Evolutionary conservation across 2,888 invertebrate genomes (phyloP).

Genomic region (Holacanthella duospinosa): DNA sequence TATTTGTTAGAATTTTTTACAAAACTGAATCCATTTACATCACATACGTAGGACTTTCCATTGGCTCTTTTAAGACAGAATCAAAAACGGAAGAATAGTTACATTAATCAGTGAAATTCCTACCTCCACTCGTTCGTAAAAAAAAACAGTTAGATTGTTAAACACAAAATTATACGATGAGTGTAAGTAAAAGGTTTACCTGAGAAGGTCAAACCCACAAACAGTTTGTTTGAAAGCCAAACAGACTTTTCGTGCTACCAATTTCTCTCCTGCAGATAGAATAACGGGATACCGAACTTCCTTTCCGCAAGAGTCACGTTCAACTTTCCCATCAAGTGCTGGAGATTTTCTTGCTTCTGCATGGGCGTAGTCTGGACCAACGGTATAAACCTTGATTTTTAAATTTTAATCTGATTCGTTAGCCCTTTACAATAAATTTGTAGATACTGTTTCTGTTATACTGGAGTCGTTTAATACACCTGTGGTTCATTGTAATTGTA

Average conservation of each 20-base stretch:
- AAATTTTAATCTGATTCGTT: no score
- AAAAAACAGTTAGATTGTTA: no score
- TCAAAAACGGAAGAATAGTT: constrained; percentile 8
- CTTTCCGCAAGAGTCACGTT: constrained; percentile 92
- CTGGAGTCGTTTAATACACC: no score
- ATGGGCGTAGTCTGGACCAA: constrained; percentile 98
- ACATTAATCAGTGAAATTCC: neutral
- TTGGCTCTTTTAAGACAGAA: constrained; percentile 61
- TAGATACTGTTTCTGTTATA: neutral
- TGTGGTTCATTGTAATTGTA: neutral
- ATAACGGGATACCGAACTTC: constrained; percentile 99
- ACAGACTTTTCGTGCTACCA: constrained; percentile 95
- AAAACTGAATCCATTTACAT: constrained; percentile 99
- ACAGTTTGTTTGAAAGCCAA: constrained; percentile 95
- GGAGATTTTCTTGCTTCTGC: constrained; percentile 98
- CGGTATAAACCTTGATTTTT: constrained; percentile 92
- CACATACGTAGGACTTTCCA: constrained; percentile 97
- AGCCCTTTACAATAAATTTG: no score
- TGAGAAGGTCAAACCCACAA: constrained; percentile 93
- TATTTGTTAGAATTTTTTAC: constrained; percentile 99
- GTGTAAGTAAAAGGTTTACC: constrained; percentile 44
- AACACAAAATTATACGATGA: no score
- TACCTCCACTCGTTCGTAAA: neutral
- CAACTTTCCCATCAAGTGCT: constrained; percentile 95
- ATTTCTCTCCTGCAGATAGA: constrained; percentile 89